Evolutionary conservation across 2,888 invertebrate species (phyloP).

Genomic region (Neelides folsomi): DNA sequence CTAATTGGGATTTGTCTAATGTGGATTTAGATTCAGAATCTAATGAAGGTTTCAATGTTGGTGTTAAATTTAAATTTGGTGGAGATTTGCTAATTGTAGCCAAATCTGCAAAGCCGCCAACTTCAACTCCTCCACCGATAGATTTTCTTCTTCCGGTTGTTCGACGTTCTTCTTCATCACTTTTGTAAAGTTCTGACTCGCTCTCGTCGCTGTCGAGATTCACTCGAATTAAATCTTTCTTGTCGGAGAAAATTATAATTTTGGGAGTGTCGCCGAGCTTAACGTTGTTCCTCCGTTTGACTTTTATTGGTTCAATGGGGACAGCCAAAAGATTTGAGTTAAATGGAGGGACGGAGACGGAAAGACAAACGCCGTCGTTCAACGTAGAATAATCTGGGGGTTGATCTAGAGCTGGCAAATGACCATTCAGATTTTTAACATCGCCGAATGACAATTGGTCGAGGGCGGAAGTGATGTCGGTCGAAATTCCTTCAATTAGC

Average conservation of each 20-base stretch:
- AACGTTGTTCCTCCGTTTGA: conserved; percentile 15
- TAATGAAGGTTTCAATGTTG: neutral
- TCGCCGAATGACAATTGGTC: neutral
- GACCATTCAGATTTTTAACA: too few species aligned
- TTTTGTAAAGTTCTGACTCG: conserved; percentile 39
- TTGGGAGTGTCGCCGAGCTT: conserved; percentile 25
- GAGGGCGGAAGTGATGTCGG: neutral
- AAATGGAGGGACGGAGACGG: conserved; percentile 7
- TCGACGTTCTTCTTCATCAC: conserved; percentile 11
- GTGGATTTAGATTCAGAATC: neutral
- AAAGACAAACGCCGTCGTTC: conserved; percentile 8
- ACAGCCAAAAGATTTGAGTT: conserved; percentile 2
- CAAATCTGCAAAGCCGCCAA: conserved; percentile 41
- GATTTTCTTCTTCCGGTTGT: conserved; percentile 19
- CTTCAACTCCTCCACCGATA: conserved; percentile 38
- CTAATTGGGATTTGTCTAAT: neutral
- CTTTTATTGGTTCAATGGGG: conserved; percentile 7
- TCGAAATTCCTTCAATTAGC: too few species aligned
- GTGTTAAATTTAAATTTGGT: neutral
- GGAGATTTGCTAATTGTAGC: neutral
- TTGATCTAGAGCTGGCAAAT: conserved; percentile 1
- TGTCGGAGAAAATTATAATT: conserved; percentile 29
- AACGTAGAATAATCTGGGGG: conserved; percentile 14
- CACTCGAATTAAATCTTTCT: conserved; percentile 27
- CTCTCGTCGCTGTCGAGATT: conserved; percentile 49